Base-by-base conservation (phyloP, 2,113 vertebrate genomes). In the Calypte anna region DNA sequence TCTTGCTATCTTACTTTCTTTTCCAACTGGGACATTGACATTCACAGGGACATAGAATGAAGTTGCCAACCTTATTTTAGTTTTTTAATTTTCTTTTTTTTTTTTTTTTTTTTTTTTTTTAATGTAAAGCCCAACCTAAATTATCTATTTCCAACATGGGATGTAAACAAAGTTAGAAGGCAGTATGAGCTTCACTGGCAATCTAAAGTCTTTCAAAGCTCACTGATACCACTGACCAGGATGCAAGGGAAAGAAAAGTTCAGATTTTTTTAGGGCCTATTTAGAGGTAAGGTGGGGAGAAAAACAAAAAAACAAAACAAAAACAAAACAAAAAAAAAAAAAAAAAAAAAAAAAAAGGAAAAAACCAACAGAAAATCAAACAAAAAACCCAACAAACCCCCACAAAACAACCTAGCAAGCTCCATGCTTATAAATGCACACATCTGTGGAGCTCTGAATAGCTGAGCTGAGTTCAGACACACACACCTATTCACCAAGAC, bases 1-100 rank as follows among this genome's bases (percentile, higher is more conserved):
- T 86, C 89, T 90, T 93, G 69, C 90, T 95, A 78, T 96, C 95
- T 96, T 88, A 63, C 70, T 69, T 93, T 94, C 86, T 90, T 59
- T 90, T 91, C 93, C 91, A 96, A 68, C 63, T 28, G 58, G 53
- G 91, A 54, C 88, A 95, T 96, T 86, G 78, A 89, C 91, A 93
- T 27, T 40, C 46, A 70, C 17, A 84, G 44, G 53, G 87, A 59
- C 75, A 57, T 72, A 59, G 50, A 69, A 87, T 88, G 78, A 86
- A 95, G 73, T 74, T 91, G 85, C 57, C 73, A 79, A 95, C 91
- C 57, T 85, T 68, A 20, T n/a, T 74, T 40, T 68, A 85, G 77
- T 6, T 76, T 54, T 12, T 40, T 40, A 40, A 40, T 40, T 40
- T 40, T 40, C 36, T 40, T 40, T 40, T 40, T 40, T 40, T 40